Evolutionary conservation across 1,140 invertebrate species (phyloP).

Genomic region (Hyposmocoma kahamanoa): DNA sequence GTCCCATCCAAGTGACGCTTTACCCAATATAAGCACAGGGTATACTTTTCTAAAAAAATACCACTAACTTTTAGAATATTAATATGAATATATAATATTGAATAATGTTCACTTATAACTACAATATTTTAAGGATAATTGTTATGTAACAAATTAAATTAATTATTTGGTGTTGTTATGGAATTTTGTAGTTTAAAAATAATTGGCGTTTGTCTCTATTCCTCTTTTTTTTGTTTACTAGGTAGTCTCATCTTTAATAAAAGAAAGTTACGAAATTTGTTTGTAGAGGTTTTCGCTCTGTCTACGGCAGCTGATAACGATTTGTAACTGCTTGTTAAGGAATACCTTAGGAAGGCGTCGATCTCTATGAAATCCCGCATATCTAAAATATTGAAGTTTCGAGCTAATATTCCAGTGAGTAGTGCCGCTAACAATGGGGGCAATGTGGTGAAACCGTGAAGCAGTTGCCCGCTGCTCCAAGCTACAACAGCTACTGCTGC

Average conservation of each 20-base stretch:
- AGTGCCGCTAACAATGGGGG: conserved; percentile 50
- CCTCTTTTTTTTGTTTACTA: too few species aligned
- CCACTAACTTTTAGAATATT: background rate
- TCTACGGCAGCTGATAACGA: too few species aligned
- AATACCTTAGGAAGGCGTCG: conserved; percentile 52
- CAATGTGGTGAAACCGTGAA: conserved; percentile 41
- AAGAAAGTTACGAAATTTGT: too few species aligned
- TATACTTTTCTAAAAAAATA: conserved; percentile 50
- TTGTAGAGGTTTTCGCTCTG: too few species aligned
- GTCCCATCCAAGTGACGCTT: conserved; percentile 54
- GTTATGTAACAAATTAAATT: too few species aligned
- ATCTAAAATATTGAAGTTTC: conserved; percentile 43
- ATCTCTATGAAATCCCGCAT: conserved; percentile 43
- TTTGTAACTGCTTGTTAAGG: too few species aligned
- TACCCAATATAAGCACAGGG: conserved; percentile 58
- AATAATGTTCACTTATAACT: too few species aligned
- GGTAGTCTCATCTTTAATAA: too few species aligned
- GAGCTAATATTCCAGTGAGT: conserved; percentile 46
- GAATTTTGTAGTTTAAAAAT: too few species aligned
- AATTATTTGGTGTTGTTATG: too few species aligned
- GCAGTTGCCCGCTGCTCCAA: conserved; percentile 40
- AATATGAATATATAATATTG: background rate
- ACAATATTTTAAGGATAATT: too few species aligned
- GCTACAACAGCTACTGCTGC: conserved; percentile 33
- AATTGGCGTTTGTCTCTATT: too few species aligned